Percentiles rank a stretch among this genome's conserved stretches.
These are phyloP conservation scores for Helicoverpa armigera DNA, from an alignment of 1,140 invertebrate genomes.

Conservation along the genomic window DNA sequence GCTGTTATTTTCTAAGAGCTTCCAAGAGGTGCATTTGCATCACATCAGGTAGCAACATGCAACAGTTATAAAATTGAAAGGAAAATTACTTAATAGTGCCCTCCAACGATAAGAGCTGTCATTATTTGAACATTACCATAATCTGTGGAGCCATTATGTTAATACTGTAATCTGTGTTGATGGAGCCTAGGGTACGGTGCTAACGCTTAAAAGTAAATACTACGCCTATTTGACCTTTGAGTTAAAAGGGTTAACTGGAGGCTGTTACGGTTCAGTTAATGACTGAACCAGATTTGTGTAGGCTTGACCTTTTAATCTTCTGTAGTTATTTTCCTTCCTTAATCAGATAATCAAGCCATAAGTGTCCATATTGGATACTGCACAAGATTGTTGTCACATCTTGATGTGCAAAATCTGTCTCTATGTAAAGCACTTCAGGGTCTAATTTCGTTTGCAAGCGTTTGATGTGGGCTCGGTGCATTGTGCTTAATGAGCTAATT, in stretches of 20 bases:
- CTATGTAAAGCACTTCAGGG: not conserved
- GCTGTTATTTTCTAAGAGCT: too few relatives aligned
- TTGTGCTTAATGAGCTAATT: slow-evolving; percentile 44
- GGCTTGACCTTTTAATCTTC: not conserved
- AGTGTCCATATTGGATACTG: not conserved
- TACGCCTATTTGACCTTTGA: slow-evolving; percentile 10
- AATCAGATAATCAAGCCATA: not conserved
- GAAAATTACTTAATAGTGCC: slow-evolving; percentile 35
- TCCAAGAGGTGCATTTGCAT: not conserved
- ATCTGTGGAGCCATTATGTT: slow-evolving; percentile 27
- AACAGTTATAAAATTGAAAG: slow-evolving; percentile 10
- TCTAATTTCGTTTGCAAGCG: slow-evolving; percentile 4
- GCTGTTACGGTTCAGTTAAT: not conserved
- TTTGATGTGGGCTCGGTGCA: slow-evolving; percentile 26
- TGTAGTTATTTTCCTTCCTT: not conserved
- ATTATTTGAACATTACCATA: slow-evolving; percentile 43
- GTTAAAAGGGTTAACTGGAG: slow-evolving; percentile 20
- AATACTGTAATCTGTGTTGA: slow-evolving; percentile 33
- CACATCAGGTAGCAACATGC: not conserved
- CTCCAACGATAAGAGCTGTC: slow-evolving; percentile 22
- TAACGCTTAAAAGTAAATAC: slow-evolving; percentile 23
- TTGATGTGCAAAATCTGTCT: not conserved
- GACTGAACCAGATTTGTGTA: slow-evolving; percentile 3
- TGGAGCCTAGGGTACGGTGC: not conserved
- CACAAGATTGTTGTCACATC: not conserved